Base-by-base conservation (phyloP, 2,888 invertebrate genomes). In the Brachyopa scutellaris region DNA sequence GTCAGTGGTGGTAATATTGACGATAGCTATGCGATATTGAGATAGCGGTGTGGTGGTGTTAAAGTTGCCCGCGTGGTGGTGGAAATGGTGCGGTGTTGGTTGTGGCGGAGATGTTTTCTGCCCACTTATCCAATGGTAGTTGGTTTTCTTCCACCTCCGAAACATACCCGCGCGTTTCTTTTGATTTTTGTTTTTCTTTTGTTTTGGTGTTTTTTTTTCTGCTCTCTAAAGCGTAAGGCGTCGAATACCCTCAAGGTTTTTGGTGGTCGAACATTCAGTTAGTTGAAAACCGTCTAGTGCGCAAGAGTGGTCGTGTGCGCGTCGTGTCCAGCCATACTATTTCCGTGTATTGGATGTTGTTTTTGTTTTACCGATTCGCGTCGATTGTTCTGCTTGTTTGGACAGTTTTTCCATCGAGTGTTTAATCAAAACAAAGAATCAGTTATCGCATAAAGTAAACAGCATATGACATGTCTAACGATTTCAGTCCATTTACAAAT, bases 211-310 rank as follows among this genome's bases (percentile, higher is more conserved):
- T 55, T 53, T 59, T 38, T 23, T 15, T 36, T 72, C 17, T 47
- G 47, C 47, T 29, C 51, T 66, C 31, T 59, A 82, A 55, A 69
- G 72, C 83, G 78, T 73, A 64, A 86, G 86, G 85, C 86, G 85
- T 85, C 85, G 85, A 84, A 89, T 90, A 89, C 90, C 90, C 90
- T 85, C 86, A 87, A 90, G 89, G 89, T 89, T 85, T 89, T 88
- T 88, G 87, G 66, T 82, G 70, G 82, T 66, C 82, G 64, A 82
- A 72, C 82, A 61, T 84, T 84, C 77, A 84, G 85, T 85, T 85
- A 86, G 86, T 86, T 84, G 84, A 85, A 85, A 85, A 84, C 84
- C 85, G 85, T 86, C 86, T 85, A 86, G 85, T 86, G 86, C 86
- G 86, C 86, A 86, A 85, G 85, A 85, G 83, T 84, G 85, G 84